Percentiles rank a stretch among this genome's conserved stretches.
Conservation (phyloP, 2,888 invertebrate species). For the Tenthredo mesomela region DNA sequence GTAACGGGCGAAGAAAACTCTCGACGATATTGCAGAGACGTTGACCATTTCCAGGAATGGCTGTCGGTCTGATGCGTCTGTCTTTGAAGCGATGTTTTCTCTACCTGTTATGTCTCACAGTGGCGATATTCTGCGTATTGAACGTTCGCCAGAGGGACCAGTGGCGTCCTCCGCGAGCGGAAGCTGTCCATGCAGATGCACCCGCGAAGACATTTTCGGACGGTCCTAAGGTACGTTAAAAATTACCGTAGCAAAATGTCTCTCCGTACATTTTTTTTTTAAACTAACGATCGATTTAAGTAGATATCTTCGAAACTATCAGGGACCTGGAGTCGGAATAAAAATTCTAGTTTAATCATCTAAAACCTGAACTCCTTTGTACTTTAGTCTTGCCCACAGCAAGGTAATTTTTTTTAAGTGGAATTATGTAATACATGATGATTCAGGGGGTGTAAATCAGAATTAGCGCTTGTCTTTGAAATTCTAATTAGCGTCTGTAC, state of each 20-base stretch:
- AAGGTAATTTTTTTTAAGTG: too few species aligned
- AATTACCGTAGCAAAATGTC: background rate
- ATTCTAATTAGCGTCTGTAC: too few species aligned
- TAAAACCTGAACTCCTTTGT: too few species aligned
- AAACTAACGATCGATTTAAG: background rate
- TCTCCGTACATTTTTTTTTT: background rate
- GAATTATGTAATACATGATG: too few species aligned
- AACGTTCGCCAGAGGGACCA: constrained; percentile 78
- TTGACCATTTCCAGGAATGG: constrained; percentile 56
- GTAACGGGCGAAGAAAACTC: constrained; percentile 38
- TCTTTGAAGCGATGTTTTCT: constrained; percentile 82
- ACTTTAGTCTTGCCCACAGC: too few species aligned
- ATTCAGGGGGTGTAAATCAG: too few species aligned
- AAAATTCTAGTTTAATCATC: too few species aligned
- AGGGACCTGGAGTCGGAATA: too few species aligned
- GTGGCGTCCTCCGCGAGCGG: constrained; percentile 73
- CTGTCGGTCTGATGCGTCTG: constrained; percentile 81
- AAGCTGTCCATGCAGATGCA: constrained; percentile 64
- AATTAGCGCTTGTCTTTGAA: too few species aligned
- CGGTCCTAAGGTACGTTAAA: constrained; percentile 66
- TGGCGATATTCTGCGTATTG: constrained; percentile 79
- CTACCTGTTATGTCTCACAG: constrained; percentile 79
- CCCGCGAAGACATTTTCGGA: constrained; percentile 62
- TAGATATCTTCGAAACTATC: too few species aligned
- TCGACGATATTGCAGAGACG: background rate